Conservation (phyloP, 2,797 vertebrate species). For the Spatula clypeata region DNA sequence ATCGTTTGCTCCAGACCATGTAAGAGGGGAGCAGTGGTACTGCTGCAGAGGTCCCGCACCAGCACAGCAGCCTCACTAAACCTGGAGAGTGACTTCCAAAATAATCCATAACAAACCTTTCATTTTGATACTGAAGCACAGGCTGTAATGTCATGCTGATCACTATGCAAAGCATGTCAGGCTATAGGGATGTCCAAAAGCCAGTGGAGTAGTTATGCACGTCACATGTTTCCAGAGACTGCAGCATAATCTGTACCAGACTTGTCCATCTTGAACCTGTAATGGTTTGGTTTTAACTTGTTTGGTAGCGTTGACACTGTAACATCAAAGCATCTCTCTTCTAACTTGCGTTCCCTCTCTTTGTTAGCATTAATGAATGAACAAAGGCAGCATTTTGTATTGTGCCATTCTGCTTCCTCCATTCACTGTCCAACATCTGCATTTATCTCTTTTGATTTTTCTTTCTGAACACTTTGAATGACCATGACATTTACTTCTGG, state of each 20-base stretch:
- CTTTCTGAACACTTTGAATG: neutral
- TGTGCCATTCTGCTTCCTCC: neutral
- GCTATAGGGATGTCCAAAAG: neutral
- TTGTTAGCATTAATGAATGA: neutral
- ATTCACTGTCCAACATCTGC: neutral
- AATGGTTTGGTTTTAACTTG: neutral
- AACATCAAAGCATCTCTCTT: neutral
- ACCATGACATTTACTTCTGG: neutral
- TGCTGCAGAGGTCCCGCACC: neutral
- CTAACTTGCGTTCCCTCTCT: neutral
- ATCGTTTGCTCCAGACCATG: neutral
- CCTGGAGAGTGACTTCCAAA: neutral
- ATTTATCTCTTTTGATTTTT: neutral
- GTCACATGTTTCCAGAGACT: neutral
- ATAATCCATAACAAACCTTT: neutral
- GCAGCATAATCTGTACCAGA: neutral
- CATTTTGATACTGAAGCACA: neutral
- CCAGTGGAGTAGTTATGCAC: fast-evolving
- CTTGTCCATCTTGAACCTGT: neutral
- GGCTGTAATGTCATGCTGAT: neutral
- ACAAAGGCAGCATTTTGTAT: neutral
- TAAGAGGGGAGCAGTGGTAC: neutral
- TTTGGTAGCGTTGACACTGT: neutral
- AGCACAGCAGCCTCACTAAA: neutral
- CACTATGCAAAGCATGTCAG: neutral